These are phyloP conservation scores for Phyllotis vaccarum DNA, from an alignment of 2,797 vertebrate species.

Conservation along the genomic window DNA sequence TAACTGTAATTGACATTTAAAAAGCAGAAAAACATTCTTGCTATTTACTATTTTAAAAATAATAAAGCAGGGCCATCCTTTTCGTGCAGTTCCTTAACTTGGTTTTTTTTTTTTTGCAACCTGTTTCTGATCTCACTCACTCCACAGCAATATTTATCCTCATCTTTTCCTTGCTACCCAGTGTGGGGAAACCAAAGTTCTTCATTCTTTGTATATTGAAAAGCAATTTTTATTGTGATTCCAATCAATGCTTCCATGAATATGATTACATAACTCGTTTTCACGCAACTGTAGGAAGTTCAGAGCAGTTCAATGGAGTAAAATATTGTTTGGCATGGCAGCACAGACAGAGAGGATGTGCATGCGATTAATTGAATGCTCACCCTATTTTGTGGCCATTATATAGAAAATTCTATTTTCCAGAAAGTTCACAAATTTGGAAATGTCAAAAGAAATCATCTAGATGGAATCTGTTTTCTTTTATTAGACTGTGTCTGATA, in stretches of 20 bases:
- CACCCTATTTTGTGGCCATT: not conserved
- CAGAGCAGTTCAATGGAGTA: not conserved
- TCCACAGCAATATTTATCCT: accelerated
- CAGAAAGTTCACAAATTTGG: not conserved
- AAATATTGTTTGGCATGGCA: not conserved
- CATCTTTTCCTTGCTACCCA: not conserved
- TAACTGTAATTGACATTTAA: not conserved
- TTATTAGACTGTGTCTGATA: not conserved
- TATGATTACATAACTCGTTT: not conserved
- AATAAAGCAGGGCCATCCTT: not conserved
- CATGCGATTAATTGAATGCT: not conserved
- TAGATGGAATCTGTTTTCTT: not conserved
- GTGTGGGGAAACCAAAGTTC: not conserved
- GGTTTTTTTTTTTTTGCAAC: not conserved
- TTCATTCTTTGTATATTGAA: not conserved
- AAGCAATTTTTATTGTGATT: not conserved
- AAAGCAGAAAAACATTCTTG: slow-evolving; percentile 16
- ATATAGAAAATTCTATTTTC: not conserved
- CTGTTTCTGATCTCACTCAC: not conserved
- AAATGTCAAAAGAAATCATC: slow-evolving; percentile 41
- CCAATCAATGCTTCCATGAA: not conserved
- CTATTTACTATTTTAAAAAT: not conserved
- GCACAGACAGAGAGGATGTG: not conserved
- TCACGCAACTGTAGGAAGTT: not conserved
- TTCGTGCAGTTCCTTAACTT: not conserved